Evolutionary conservation across 2,113 vertebrate species (phyloP).

Genomic region (Podarcis muralis): DNA sequence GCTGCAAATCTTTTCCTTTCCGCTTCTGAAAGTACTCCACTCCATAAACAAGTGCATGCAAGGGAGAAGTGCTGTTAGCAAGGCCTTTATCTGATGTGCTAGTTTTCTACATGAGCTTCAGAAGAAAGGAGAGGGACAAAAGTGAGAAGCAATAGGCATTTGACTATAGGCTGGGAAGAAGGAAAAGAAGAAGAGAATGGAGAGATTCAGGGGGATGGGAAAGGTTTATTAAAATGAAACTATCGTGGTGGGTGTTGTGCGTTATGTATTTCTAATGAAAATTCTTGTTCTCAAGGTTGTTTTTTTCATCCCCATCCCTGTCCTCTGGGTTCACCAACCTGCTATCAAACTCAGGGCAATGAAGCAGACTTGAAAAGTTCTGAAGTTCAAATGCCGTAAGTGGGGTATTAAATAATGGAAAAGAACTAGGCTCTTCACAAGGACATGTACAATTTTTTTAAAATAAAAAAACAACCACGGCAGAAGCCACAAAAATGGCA

Average conservation of each 20-base stretch:
- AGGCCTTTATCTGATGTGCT: not conserved
- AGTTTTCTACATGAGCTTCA: not conserved
- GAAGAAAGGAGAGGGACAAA: not conserved
- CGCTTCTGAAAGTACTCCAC: not conserved
- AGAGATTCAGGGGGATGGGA: too few relatives aligned
- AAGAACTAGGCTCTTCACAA: constrained; percentile 45
- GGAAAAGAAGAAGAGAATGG: not conserved
- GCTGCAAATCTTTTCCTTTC: not conserved
- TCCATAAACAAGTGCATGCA: not conserved
- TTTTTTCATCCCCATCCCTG: not conserved
- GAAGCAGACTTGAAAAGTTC: constrained; percentile 59
- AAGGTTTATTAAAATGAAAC: not conserved
- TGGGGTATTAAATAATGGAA: constrained; percentile 73
- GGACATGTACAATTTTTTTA: constrained; percentile 18
- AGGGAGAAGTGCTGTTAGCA: not conserved
- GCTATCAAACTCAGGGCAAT: constrained; percentile 57
- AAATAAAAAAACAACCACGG: not conserved
- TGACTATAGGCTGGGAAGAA: not conserved
- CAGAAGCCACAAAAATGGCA: not conserved
- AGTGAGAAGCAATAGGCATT: too few relatives aligned
- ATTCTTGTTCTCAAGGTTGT: not conserved
- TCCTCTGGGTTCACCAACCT: constrained; percentile 44
- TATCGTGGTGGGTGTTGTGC: not conserved
- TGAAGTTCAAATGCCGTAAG: constrained; percentile 61
- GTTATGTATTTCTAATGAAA: not conserved